Evolutionary conservation across 2,888 invertebrate species (phyloP).

Genomic region (Parelbella ahira): DNA sequence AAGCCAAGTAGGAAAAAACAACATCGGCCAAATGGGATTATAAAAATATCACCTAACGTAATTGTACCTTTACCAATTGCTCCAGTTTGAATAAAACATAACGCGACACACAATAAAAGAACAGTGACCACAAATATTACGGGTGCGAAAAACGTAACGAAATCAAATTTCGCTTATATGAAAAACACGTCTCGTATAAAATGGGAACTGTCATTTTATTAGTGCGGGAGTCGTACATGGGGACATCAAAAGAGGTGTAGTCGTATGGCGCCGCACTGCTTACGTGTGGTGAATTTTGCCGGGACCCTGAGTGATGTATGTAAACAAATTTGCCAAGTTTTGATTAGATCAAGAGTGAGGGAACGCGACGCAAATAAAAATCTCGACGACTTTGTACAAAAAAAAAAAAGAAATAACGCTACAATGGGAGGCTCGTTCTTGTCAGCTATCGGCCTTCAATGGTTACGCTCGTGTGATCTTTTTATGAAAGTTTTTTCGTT

Average conservation of each 20-base stretch:
- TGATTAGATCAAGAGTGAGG: constrained; percentile 64
- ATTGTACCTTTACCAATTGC: no score
- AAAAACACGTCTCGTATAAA: constrained; percentile 58
- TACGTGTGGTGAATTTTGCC: constrained; percentile 70
- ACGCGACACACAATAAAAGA: constrained; percentile 49
- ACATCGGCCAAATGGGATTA: no score
- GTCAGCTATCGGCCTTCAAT: constrained; percentile 31
- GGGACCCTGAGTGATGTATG: constrained; percentile 53
- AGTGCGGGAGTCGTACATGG: constrained; percentile 48
- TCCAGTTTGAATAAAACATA: constrained; percentile 25
- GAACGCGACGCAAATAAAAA: constrained; percentile 58
- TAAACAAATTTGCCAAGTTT: constrained; percentile 75
- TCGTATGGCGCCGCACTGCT: constrained; percentile 48
- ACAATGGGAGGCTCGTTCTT: constrained; percentile 35
- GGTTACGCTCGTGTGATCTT: constrained; percentile 26
- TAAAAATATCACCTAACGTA: no score
- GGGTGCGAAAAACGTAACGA: constrained; percentile 50
- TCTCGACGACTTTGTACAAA: constrained; percentile 31
- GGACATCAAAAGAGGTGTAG: constrained; percentile 69
- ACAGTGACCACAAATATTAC: constrained; percentile 50
- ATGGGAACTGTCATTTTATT: constrained; percentile 63
- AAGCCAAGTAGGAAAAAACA: no score
- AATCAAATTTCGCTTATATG: constrained; percentile 64
- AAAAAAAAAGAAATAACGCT: constrained; percentile 13
- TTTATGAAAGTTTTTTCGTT: constrained; percentile 24